Evolutionary conservation across 2,113 vertebrate species (phyloP).

Genomic region (Ginglymostoma cirratum): DNA sequence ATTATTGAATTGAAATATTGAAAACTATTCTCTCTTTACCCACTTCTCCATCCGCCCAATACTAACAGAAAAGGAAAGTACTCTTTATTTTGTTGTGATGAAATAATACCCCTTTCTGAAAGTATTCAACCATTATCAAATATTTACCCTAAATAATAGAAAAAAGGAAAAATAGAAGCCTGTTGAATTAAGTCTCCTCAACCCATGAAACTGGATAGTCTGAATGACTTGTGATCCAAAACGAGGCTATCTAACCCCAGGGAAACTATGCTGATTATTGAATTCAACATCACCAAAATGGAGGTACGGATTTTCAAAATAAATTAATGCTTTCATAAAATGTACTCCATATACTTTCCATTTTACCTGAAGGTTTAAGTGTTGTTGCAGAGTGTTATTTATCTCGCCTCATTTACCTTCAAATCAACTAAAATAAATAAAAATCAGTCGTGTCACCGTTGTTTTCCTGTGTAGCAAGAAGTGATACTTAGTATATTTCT

Average conservation of each 20-base stretch:
- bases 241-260: neutral
- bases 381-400: neutral
- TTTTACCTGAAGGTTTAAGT: neutral
- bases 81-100: neutral
- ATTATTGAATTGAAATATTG: neutral
- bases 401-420: neutral
- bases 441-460: neutral
- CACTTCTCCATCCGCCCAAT: neutral
- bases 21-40: neutral
- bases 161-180: neutral
- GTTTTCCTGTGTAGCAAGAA: neutral
- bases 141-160: neutral
- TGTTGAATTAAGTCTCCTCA: neutral
- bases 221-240: neutral
- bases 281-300: neutral
- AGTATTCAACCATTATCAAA: neutral
- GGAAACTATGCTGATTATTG: neutral
- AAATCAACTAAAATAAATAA: neutral
- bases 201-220: neutral
- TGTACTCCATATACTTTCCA: neutral
- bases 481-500: neutral
- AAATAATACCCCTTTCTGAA: neutral
- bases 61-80: neutral
- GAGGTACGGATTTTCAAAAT: neutral
- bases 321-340: neutral